A percentile compares a stretch with the other conserved stretches of the same genome.
phyloP scores from a whole-genome alignment of 2,888 invertebrate species.

The Thymelicus sylvestris region DNA sequence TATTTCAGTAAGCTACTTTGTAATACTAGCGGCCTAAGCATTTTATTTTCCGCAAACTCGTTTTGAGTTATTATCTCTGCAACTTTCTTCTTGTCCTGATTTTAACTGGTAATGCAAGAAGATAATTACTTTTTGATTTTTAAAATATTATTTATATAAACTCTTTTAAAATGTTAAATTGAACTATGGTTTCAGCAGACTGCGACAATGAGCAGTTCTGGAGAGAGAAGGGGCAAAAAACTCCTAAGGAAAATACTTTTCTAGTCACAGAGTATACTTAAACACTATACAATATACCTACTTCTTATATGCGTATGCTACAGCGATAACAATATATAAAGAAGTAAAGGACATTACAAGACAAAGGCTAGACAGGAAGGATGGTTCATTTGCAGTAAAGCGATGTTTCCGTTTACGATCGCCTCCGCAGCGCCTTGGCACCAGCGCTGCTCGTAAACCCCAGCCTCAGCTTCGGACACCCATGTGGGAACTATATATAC shows the following conservation, averaged over 20 bases:
- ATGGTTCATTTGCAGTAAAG: slow-evolving; percentile 34
- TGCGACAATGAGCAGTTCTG: too few species aligned
- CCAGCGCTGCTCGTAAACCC: slow-evolving; percentile 18
- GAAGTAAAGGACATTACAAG: slow-evolving; percentile 33
- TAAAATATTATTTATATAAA: too few species aligned
- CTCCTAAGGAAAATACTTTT: too few species aligned
- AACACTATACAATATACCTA: too few species aligned
- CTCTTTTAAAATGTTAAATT: too few species aligned
- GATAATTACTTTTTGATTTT: background rate
- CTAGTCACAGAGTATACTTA: too few species aligned
- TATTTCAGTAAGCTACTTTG: slow-evolving; percentile 28
- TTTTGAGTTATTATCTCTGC: background rate
- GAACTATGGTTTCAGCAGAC: too few species aligned
- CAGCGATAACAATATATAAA: slow-evolving; percentile 17
- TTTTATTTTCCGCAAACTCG: background rate
- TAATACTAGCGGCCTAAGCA: slow-evolving; percentile 5
- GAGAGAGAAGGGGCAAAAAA: too few species aligned
- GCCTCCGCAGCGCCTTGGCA: slow-evolving; percentile 26
- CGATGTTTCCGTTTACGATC: slow-evolving; percentile 35
- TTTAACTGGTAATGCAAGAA: background rate
- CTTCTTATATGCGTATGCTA: background rate
- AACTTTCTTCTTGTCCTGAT: background rate
- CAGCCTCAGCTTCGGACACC: background rate
- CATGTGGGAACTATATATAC: slow-evolving; percentile 8
- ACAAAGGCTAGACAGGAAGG: slow-evolving; percentile 33